A percentile compares a stretch with the other conserved stretches of the same genome.
phyloP scores from a whole-genome alignment of 2,888 invertebrate genomes.

The Tachina lurida region DNA sequence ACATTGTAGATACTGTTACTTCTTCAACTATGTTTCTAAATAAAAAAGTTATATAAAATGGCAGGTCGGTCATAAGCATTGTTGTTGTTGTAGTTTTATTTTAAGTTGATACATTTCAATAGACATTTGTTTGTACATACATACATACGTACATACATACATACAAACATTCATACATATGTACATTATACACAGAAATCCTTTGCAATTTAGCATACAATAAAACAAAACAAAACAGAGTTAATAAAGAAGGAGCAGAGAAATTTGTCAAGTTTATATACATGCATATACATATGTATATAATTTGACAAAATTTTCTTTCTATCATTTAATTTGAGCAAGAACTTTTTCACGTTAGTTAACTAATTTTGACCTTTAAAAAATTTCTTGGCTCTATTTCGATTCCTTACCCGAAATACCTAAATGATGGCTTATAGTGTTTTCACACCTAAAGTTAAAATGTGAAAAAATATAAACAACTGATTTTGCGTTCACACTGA shows the following conservation, averaged over 20 bases:
- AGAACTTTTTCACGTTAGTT: background rate
- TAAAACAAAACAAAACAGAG: constrained; percentile 1
- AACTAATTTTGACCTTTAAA: too few species aligned
- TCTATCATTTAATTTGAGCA: background rate
- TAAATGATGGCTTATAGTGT: too few species aligned
- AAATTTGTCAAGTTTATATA: background rate
- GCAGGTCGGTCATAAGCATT: constrained; percentile 53
- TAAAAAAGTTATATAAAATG: constrained; percentile 58
- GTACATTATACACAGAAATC: background rate
- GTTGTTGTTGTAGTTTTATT: background rate
- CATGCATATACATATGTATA: background rate
- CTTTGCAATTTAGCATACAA: constrained; percentile 3
- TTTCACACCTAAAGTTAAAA: too few species aligned
- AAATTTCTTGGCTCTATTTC: too few species aligned
- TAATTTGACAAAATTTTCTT: constrained; percentile 18
- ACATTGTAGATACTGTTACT: constrained; percentile 16
- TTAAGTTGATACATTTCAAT: constrained; percentile 8
- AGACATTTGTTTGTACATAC: constrained; percentile 7
- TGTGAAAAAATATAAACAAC: too few species aligned
- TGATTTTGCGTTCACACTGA: too few species aligned
- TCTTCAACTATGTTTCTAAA: constrained; percentile 28
- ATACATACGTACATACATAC: background rate
- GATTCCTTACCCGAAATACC: too few species aligned
- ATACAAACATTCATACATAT: constrained; percentile 6
- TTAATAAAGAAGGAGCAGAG: background rate